Evolutionary conservation across 2,888 invertebrate species (phyloP), one percentile per base, ranked within the genome.

Genomic region (Polymixis flavicincta): DNA sequence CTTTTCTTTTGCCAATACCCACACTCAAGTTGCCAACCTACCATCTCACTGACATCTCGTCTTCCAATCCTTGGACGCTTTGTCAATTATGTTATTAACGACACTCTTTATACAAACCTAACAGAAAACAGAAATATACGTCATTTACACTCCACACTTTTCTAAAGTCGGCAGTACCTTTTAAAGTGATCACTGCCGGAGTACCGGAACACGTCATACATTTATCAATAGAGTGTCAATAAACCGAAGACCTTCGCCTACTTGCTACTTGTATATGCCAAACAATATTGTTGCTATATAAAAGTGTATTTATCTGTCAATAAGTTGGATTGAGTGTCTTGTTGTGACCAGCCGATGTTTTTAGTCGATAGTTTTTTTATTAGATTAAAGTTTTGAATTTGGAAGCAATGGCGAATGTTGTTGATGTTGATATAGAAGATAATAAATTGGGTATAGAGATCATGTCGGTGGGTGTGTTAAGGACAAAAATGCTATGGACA

Each of bases 301-400:
- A 87, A 89, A 86, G 79, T 86, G 83, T 87, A 90, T 90, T 90
- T 90, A 87, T 88, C 85, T 85, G 90, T 89, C 91, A 91, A 91
- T 92, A 90, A 90, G 32, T 55, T 74, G 54, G 50, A 79, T 73
- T 54, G 60, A 81, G 86, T 78, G 64, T 66, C 71, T 78, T 74
- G 71, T 85, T 76, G 66, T 67, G 67, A 81, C 6, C 37, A 32
- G 71, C 75, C 69, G 75, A 82, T 71, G 42, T 54, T 61, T 78
- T 28, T 13, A 45, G n/a, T 68, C 68, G 78, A 82, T 82, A n/a
- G 52, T 59, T 77, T 77, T 77, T 71, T 69, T 64, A 25, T 78
- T 28, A 37, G 13, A 9, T 13, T 52, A 0, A 25, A 9, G 13
- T 19, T 60, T 59, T 37, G 7, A 60, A 60, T 60, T 76, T 57